Evolutionary conservation across 2,113 vertebrate species (phyloP), one percentile per base, ranked within the genome.

Genomic region (Chinchilla lanigera): DNA sequence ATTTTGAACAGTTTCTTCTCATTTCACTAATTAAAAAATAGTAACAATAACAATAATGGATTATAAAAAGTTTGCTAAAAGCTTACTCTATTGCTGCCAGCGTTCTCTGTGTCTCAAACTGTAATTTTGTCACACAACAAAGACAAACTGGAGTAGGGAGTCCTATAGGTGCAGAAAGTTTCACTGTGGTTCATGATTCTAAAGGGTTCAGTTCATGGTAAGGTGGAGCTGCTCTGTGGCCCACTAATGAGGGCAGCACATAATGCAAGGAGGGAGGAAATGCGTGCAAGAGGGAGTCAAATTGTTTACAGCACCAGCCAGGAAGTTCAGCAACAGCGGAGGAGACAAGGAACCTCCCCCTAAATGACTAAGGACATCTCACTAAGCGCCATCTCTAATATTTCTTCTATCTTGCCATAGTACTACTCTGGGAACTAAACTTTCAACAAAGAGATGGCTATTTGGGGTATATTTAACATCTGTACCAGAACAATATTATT

Each of bases 161-260:
- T 80, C 11, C 26, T 3, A 52, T 0, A 90, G 17, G 35, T 58
- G 63, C 16, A 33, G 47, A 82, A 28, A 35, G 5, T 11, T 20
- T 47, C 50, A 47, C 44, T 58, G 35, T 35, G 11, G 13, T 35
- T 35, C 28, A 78, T 17, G 26, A 30, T 26, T 69, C 22, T 56
- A 30, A 22, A 69, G 7, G 28, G 26, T 38, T 28, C 20, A 8
- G 38, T 22, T 20, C 41, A 44, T 26, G 12, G 12, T 56, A 35
- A 63, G 7, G 7, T 73, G 4, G 0, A 14, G 2, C 5, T 47
- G 2, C 7, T 0, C 13, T 73, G 35, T 71, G 63, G 22, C 0
- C 4, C 8, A 19, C 14, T 22, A 19, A 2, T 0, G 16, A 81
- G 10, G 12, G 11, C 17, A n/a, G 41, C 3, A 41, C 1, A n/a